Evolutionary conservation across 2,113 vertebrate species (phyloP).

Genomic region (Ctenodactylus gundi): DNA sequence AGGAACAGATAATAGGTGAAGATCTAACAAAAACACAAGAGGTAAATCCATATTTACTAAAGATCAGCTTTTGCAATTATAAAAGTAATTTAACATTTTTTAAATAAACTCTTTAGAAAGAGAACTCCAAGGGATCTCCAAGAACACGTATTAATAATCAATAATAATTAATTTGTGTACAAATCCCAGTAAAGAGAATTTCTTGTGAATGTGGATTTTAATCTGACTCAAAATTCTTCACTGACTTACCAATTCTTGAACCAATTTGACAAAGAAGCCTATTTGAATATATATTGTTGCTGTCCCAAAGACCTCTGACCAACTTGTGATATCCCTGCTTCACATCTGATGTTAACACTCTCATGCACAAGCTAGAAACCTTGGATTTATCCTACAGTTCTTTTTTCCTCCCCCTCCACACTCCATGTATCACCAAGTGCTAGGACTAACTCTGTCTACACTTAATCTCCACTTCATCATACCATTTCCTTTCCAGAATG

Average conservation of each 20-base stretch:
- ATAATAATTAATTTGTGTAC: too few species aligned
- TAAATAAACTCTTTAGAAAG: not conserved
- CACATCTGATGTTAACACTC: not conserved
- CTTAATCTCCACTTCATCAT: not conserved
- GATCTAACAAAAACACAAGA: not conserved
- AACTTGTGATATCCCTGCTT: not conserved
- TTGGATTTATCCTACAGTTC: not conserved
- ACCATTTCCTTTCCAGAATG: not conserved
- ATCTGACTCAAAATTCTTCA: not conserved
- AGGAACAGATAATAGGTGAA: not conserved
- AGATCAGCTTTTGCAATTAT: not conserved
- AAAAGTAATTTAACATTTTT: not conserved
- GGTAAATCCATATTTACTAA: not conserved
- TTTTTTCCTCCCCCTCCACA: not conserved
- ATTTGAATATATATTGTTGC: not conserved
- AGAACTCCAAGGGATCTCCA: not conserved
- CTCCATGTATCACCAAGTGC: not conserved
- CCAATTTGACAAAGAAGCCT: not conserved
- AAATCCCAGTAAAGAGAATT: not conserved
- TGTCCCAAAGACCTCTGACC: not conserved
- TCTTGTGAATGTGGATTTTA: not conserved
- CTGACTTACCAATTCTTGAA: not conserved
- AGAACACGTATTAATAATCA: constrained; percentile 1
- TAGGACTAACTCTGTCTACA: too few species aligned
- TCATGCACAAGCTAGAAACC: not conserved